Evolutionary conservation across 2,113 vertebrate species (phyloP).

Genomic region (Gadus chalcogrammus): DNA sequence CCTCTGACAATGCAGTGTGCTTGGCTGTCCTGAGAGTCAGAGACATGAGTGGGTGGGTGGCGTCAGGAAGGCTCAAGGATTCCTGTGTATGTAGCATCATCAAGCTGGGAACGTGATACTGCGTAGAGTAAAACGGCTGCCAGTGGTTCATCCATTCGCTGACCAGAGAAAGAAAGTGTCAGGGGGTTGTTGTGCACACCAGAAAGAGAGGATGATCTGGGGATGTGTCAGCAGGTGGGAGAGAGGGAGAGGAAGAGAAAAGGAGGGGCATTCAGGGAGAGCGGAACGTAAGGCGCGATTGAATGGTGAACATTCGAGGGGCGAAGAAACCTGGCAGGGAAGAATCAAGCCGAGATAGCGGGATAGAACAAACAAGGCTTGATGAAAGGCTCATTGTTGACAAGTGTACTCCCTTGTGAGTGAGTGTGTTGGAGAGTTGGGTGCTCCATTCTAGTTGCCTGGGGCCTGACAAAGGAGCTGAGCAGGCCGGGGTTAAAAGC

Average conservation of each 20-base stretch:
- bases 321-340: conserved; percentile 5
- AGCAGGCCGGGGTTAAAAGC: conserved; percentile 24
- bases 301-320: conserved; percentile 21
- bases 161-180: conserved; percentile 31
- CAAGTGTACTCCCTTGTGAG: conserved; percentile 1
- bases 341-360: conserved; percentile 11
- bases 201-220: conserved; percentile 28
- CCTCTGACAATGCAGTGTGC: conserved; percentile 35
- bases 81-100: neutral
- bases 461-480: conserved; percentile 23
- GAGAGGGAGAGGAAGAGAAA: conserved; percentile 12
- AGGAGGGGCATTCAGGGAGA: neutral
- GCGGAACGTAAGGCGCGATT: conserved; percentile 3
- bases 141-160: conserved; percentile 12
- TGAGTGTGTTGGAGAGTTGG: neutral
- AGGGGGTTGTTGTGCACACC: conserved; percentile 13
- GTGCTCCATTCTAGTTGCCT: conserved; percentile 13
- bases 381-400: conserved; percentile 28
- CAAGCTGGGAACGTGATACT: conserved; percentile 35
- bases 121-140: conserved; percentile 21
- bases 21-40: neutral
- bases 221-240: conserved; percentile 38
- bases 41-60: conserved; percentile 10
- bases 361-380: conserved; percentile 8
- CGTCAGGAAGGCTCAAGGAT: neutral